phyloP scores from a whole-genome alignment of 2,888 invertebrate genomes.

The Acanthosepion lycidas region DNA sequence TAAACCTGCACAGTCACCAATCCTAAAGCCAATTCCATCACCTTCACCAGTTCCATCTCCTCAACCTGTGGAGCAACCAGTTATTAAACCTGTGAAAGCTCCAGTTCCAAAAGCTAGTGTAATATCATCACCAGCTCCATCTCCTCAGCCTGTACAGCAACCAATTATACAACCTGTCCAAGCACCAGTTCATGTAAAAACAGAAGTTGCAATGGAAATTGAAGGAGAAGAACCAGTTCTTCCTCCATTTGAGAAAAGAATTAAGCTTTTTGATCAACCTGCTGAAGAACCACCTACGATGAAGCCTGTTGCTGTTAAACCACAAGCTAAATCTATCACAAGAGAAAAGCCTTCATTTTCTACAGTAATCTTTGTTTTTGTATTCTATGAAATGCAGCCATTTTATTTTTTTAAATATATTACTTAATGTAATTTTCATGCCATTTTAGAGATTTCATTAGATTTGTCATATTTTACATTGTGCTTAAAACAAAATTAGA shows the following conservation, averaged over 20 bases:
- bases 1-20: slow-evolving; percentile 61
- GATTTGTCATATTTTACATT: no score
- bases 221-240: slow-evolving; percentile 57
- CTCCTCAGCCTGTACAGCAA: slow-evolving; percentile 15
- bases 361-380: slow-evolving; percentile 53
- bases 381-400: background rate
- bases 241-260: slow-evolving; percentile 63
- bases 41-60: slow-evolving; percentile 49
- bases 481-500: no score
- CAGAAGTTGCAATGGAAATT: slow-evolving; percentile 59
- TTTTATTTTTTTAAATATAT: background rate
- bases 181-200: background rate
- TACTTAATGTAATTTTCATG: no score
- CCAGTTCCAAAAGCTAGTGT: slow-evolving; percentile 50
- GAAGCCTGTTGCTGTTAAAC: slow-evolving; percentile 12
- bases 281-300: slow-evolving; percentile 48
- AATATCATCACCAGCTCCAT: background rate
- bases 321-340: slow-evolving; percentile 47
- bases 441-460: no score
- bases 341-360: slow-evolving; percentile 59
- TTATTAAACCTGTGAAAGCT: background rate
- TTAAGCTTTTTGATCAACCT: slow-evolving; percentile 60
- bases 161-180: slow-evolving; percentile 2
- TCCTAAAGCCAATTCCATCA: slow-evolving; percentile 55
- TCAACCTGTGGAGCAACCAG: slow-evolving; percentile 22